Base-by-base conservation (phyloP, 2,113 vertebrate genomes). In the Atherinomorus stipes region DNA sequence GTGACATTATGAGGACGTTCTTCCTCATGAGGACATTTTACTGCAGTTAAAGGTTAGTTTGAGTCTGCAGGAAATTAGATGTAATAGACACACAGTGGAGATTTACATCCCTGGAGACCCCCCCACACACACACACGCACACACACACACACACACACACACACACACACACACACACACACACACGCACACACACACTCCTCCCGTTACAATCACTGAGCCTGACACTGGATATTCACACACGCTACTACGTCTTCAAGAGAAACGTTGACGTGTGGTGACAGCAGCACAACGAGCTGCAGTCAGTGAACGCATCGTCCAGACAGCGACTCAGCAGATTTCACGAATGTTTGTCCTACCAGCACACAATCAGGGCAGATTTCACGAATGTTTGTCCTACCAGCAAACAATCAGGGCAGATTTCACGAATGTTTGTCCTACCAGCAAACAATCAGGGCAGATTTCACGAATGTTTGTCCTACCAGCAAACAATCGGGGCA, bases 151-250 rank as follows among this genome's bases (percentile, higher is more conserved):
- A n/a, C n/a, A n/a, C n/a, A n/a, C n/a, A n/a, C n/a, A n/a, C n/a
- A n/a, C n/a, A n/a, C n/a, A n/a, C n/a, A n/a, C n/a, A n/a, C n/a
- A n/a, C n/a, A n/a, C n/a, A n/a, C n/a, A n/a, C n/a, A n/a, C n/a
- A n/a, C n/a, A n/a, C n/a, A n/a, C n/a, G n/a, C n/a, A n/a, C n/a
- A n/a, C n/a, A n/a, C 23, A 4, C 51, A 12, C 44, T 40, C 16
- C 53, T 2, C 25, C 58, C 12, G 54, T 40, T 34, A 18, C n/a
- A 65, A 51, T 71, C 72, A 71, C 61, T 81, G 56, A 53, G 19
- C 65, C 2, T 61, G 72, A 71, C 71, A 75, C 52, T 19, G 40
- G 52, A 69, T 52, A 64, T 28, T 40, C 56, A 62, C 64, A 45
- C 23, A 53, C 63, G 37, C n/a, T 0, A 22, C 28, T 6, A 4